Conservation (phyloP, 2,113 vertebrate species). For the Heteronetta atricapilla region DNA sequence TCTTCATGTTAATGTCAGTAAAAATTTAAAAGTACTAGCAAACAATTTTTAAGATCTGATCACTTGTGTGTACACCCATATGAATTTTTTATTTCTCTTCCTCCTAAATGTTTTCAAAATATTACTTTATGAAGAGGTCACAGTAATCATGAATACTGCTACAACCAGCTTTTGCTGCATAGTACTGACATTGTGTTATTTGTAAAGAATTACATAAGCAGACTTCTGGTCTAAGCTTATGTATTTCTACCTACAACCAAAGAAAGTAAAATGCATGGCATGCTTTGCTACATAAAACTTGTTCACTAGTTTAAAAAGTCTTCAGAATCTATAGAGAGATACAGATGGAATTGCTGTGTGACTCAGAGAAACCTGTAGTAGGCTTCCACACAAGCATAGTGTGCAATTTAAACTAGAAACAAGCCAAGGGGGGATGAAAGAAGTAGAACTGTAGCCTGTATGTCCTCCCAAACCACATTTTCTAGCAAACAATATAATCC, state of each 20-base stretch:
- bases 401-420: not conserved
- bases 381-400: not conserved
- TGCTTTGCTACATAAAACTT: not conserved
- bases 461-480: not conserved
- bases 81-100: not conserved
- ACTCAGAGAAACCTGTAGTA: not conserved
- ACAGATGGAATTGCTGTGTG: not conserved
- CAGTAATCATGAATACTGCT: not conserved
- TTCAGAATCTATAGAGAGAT: not conserved
- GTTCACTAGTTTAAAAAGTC: not conserved
- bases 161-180: not conserved
- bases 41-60: not conserved
- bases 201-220: not conserved
- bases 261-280: not conserved
- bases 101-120: not conserved
- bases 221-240: not conserved
- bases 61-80: not conserved
- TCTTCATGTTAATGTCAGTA: not conserved
- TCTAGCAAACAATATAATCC: too few species aligned
- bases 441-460: not conserved
- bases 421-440: not conserved
- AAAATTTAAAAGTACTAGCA: not conserved
- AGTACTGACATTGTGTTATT: not conserved
- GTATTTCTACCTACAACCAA: not conserved
- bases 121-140: too few species aligned